Evolutionary conservation across 1,140 invertebrate genomes (phyloP).

Genomic region (Spodoptera litura): DNA sequence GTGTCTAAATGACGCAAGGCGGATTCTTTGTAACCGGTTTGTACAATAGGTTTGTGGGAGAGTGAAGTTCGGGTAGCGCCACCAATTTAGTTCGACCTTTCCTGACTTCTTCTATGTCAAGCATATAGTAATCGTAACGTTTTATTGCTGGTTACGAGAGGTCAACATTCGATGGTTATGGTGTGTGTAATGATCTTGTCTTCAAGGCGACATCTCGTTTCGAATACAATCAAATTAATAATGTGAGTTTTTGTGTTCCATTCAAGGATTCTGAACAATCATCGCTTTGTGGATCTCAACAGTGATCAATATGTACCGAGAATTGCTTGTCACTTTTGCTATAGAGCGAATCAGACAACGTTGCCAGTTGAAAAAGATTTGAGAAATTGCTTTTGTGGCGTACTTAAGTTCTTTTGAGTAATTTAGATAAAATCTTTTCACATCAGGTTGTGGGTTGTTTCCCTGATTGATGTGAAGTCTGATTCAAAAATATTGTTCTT

Average conservation of each 20-base stretch:
- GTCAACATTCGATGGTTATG: conserved; percentile 60
- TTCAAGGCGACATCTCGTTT: conserved; percentile 78
- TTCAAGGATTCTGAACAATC: conserved; percentile 75
- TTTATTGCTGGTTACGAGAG: conserved; percentile 43
- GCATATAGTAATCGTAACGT: conserved; percentile 25
- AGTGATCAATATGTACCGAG: conserved; percentile 45
- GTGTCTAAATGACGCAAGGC: conserved; percentile 77
- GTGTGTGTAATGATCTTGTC: conserved; percentile 66
- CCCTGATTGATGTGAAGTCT: conserved; percentile 48
- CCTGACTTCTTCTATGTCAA: conserved; percentile 43
- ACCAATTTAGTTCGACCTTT: conserved; percentile 70
- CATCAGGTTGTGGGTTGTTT: conserved; percentile 39
- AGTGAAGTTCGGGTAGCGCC: conserved; percentile 73
- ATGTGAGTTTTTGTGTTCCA: conserved; percentile 77
- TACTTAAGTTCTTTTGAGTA: conserved; percentile 16
- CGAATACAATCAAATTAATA: conserved; percentile 77
- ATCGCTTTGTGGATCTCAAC: conserved; percentile 51
- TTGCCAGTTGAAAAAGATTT: conserved; percentile 24
- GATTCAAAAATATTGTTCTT: conserved; percentile 58
- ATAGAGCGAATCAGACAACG: conserved; percentile 23
- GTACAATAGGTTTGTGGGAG: conserved; percentile 72
- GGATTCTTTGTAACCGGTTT: conserved; percentile 77
- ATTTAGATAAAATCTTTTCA: conserved; percentile 38
- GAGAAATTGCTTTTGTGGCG: conserved; percentile 29
- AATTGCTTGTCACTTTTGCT: conserved; percentile 46